These are phyloP conservation scores for Porites lutea DNA, from an alignment of 64 coral and sea anemone species.

Conservation along the genomic window DNA sequence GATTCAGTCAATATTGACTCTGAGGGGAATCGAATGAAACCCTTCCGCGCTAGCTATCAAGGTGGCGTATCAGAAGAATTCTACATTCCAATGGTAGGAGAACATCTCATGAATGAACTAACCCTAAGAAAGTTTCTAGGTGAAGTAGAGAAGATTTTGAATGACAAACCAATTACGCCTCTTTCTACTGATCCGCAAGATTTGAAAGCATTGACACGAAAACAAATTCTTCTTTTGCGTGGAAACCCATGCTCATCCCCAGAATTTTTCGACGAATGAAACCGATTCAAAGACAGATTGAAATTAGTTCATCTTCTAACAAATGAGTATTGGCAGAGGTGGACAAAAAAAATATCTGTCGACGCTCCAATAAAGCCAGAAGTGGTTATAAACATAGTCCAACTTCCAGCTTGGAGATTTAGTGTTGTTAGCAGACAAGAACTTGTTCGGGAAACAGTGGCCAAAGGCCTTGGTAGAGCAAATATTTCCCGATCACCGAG, in stretches of 20 bases:
- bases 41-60: no score
- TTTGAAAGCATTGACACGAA: not conserved
- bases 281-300: no score
- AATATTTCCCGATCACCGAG: no score
- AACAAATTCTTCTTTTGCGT: constrained; percentile 13
- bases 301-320: no score
- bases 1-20: not conserved
- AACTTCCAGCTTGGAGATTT: not conserved
- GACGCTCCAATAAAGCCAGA: no score
- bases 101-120: not conserved
- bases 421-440: constrained; percentile 31
- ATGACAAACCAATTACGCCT: not conserved
- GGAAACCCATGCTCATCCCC: not conserved
- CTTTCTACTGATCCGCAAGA: not conserved
- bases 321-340: no score
- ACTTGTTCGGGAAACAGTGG: constrained; percentile 23
- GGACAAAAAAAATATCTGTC: no score
- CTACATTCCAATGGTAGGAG: not conserved
- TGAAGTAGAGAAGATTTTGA: no score
- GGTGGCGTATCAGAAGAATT: not conserved
- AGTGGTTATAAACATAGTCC: no score
- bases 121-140: no score
- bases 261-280: not conserved
- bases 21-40: not conserved
- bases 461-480: no score